Base-by-base conservation (phyloP, 2,888 invertebrate genomes). In the Xylophagus ater region DNA sequence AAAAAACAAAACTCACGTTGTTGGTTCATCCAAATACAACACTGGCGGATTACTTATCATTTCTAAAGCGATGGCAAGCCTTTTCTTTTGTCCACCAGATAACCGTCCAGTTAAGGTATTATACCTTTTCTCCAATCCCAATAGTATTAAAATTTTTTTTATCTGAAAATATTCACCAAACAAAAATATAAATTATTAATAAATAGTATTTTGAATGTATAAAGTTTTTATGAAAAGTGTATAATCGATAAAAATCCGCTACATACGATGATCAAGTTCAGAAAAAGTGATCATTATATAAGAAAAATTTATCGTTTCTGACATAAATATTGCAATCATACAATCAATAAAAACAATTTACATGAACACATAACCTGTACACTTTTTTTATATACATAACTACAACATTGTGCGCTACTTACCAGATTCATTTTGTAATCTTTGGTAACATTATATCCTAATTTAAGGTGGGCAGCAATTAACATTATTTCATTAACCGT, bases 1-100 rank as follows among this genome's bases (percentile, higher is more conserved):
- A 30, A 18, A 14, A 15, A 13, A 29, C 12, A 17, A 26, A 42
- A 69, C 73, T 71, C 55, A 75, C 74, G 86, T 87, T 7, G 88
- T 89, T 29, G 88, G 88, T 59, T 88, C 88, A 55, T 89, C 88
- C 46, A 88, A 76, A 65, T 87, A 89, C 70, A 88, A 73, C 40
- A 89, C 75, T 13, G 87, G 85, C 8, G 88, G 88, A 59, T 88
- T 89, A 49, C 84, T 87, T 32, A 88, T 75, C 43, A 88, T 70
- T 58, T 88, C 88, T 46, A 86, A 65, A 4, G 87, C 86, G 31
- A 88, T 83, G 2, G 85, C 84, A 33, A 88, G 70, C 33, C 88
- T 71, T 55, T 88, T 79, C 50, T 78, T 76, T 58, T 88, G 87
- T 3, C 88, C 88, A n/a, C 88, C 88, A 1, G 86, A 87, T 24